Conservation (phyloP, 2,113 vertebrate genomes). For the Stegostoma tigrinum region DNA sequence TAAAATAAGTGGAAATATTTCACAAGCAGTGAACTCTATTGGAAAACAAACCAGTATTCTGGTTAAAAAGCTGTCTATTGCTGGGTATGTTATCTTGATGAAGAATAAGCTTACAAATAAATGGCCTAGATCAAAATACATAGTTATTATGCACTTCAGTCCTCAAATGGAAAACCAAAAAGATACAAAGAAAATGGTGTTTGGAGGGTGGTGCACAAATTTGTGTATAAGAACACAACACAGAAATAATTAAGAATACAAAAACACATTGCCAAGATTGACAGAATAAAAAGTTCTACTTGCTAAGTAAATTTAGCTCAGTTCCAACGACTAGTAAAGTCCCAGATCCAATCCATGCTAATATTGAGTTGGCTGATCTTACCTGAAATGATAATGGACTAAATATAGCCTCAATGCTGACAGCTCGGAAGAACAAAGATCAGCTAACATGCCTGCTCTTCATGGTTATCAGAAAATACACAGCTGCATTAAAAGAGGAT, state of each 20-base stretch:
- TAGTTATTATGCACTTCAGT: not conserved
- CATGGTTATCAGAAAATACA: not conserved
- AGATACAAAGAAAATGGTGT: not conserved
- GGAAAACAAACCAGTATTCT: not conserved
- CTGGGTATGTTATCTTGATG: not conserved
- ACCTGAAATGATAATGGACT: not conserved
- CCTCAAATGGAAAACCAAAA: not conserved
- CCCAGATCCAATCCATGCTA: not conserved
- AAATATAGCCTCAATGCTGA: not conserved
- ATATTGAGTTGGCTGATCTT: not conserved
- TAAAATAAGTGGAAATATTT: not conserved
- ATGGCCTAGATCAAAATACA: not conserved
- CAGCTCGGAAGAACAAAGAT: not conserved
- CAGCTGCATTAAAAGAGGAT: not conserved
- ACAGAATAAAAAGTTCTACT: not conserved
- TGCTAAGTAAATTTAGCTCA: not conserved
- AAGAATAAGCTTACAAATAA: not conserved
- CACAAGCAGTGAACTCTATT: not conserved
- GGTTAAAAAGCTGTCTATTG: not conserved
- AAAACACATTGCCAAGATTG: not conserved
- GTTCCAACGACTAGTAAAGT: not conserved
- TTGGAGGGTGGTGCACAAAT: not conserved
- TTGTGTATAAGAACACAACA: not conserved
- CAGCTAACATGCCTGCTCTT: not conserved
- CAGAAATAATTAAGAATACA: not conserved